A percentile compares a stretch with the other conserved stretches of the same genome.
These are phyloP conservation scores for Neodiprion lecontei DNA, from an alignment of 1,140 invertebrate species.

Conservation along the genomic window DNA sequence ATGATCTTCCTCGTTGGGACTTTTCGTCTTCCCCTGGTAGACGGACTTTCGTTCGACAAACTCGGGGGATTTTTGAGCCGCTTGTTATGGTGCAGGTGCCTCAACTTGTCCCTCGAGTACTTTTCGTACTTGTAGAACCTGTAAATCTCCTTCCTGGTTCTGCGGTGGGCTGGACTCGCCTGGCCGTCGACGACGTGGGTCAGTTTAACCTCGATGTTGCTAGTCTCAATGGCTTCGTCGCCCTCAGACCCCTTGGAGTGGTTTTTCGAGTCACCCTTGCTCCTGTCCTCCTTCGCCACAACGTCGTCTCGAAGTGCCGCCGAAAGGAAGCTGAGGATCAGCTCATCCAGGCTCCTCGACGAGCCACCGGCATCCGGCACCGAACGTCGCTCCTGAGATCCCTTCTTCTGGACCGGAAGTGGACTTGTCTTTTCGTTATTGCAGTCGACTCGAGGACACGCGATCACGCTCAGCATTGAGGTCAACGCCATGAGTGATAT, in stretches of 20 bases:
- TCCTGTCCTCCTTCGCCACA: not conserved
- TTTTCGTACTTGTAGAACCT: slow-evolving; percentile 40
- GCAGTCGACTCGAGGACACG: slow-evolving; percentile 37
- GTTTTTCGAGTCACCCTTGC: not conserved
- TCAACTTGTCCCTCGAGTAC: slow-evolving; percentile 20
- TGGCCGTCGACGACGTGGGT: slow-evolving; percentile 28
- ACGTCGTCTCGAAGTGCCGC: slow-evolving; percentile 41
- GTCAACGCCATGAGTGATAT: slow-evolving; percentile 77
- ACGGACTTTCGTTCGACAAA: not conserved
- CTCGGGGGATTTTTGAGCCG: not conserved
- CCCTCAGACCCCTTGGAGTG: not conserved
- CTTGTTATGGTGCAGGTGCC: slow-evolving; percentile 12
- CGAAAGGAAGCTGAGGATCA: slow-evolving; percentile 50
- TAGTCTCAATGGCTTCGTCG: not conserved
- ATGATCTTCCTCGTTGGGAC: slow-evolving; percentile 37
- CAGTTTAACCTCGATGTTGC: slow-evolving; percentile 31
- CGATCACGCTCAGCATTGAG: slow-evolving; percentile 51
- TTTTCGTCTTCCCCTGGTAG: slow-evolving; percentile 13
- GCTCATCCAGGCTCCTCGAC: slow-evolving; percentile 34
- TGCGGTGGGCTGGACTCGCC: slow-evolving; percentile 15
- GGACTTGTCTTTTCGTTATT: slow-evolving; percentile 8
- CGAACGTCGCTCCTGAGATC: not conserved
- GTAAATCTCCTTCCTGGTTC: slow-evolving; percentile 16
- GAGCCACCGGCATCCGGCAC: slow-evolving; percentile 25
- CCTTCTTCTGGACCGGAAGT: slow-evolving; percentile 19